A percentile compares a stretch with the other conserved stretches of the same genome.
These are phyloP conservation scores for Eucriotettix oculatus DNA, from an alignment of 2,888 invertebrate species.

Conservation along the genomic window DNA sequence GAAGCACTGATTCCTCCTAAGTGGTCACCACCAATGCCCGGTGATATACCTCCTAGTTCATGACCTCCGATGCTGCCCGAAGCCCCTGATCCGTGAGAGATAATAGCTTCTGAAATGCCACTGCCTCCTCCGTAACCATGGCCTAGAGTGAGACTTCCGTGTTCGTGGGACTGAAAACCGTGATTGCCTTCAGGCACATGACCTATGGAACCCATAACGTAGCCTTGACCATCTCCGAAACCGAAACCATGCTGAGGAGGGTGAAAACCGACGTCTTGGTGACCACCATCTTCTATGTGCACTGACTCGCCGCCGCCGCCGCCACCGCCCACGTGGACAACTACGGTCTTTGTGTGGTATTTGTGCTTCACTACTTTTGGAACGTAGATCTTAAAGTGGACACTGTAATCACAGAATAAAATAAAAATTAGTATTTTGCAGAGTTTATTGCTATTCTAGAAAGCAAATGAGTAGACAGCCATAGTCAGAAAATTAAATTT, in stretches of 20 bases:
- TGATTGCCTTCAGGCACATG: slow-evolving; percentile 3
- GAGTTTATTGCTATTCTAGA: no score
- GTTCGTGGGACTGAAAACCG: neutral
- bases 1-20: neutral
- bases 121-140: slow-evolving; percentile 16
- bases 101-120: no score
- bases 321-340: slow-evolving; percentile 31
- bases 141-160: slow-evolving; percentile 6
- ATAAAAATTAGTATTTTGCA: no score
- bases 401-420: slow-evolving; percentile 11
- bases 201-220: slow-evolving; percentile 18
- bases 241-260: slow-evolving; percentile 21
- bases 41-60: no score
- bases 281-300: slow-evolving; percentile 11
- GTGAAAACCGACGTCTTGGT: neutral
- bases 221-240: slow-evolving; percentile 13
- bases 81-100: no score
- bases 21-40: neutral
- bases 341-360: slow-evolving; percentile 40
- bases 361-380: slow-evolving; percentile 42
- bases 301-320: slow-evolving; percentile 1
- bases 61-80: no score
- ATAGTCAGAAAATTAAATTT: no score
- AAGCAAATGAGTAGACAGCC: no score
- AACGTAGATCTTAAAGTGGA: slow-evolving; percentile 38